Base-by-base conservation (phyloP, 2,888 invertebrate genomes). In the Leucoma salicis region DNA sequence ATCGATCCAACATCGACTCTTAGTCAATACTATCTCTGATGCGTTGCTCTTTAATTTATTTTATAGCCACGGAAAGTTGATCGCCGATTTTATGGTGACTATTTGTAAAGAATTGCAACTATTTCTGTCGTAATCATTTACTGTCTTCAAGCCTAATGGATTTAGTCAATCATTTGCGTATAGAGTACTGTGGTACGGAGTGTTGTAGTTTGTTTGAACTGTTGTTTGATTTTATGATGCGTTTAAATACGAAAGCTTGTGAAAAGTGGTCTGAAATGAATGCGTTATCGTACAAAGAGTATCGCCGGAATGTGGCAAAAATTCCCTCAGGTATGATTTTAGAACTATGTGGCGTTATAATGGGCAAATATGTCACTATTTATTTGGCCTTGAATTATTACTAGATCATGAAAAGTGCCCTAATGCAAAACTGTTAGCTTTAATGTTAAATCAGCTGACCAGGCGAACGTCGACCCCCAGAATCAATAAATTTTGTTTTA, bases 241-340 rank as follows among this genome's bases (percentile, higher is more conserved):
- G 31, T 37, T 49, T 49, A 15, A 60, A 40, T 48, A 36, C 48
- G 11, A 55, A 58, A 36, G 38, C 58, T 25, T 74, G 75, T 66
- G 70, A 69, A 49, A 70, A 67, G 60, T 73, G 70, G 71, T 61
- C 57, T 12, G 57, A 68, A 28, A 51, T 56, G 14, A 58, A 62
- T 47, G 51, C 51, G n/a, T 37, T 42, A 31, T 24, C 35, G n/a
- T 61, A 57, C 28, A 54, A 35, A 38, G 42, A 52, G 42, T 45
- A 53, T 44, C 38, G 51, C 34, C 37, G 57, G 11, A 37, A 46
- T 51, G 40, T 31, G 29, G 27, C 35, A 7, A 48, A 34, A 31
- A 27, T 38, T 1, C 53, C 47, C 35, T 36, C 53, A 43, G 66
- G 70, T 70, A 64, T 29, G 53, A 8, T 5, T 3, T 3, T 21